Conservation (phyloP, 1,140 invertebrate genomes). For the Drosophila bipectinata region DNA sequence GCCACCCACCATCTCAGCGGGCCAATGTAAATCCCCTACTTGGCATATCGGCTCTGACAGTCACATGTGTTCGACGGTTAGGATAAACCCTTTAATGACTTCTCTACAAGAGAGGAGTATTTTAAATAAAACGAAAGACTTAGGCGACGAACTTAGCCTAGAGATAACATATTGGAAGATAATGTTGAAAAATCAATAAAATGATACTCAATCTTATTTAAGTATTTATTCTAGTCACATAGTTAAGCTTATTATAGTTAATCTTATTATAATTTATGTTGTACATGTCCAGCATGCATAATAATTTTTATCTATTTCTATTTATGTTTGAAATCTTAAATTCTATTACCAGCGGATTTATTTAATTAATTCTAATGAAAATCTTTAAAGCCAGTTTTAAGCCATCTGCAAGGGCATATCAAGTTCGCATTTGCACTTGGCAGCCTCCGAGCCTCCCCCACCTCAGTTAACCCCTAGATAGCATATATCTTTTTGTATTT, state of each 20-base stretch:
- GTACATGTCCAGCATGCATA: background rate
- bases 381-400: slow-evolving; percentile 2
- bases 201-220: background rate
- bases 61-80: slow-evolving; percentile 45
- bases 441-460: background rate
- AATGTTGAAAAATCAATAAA: background rate
- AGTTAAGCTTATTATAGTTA: background rate
- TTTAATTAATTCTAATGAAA: slow-evolving; percentile 6
- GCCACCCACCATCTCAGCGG: slow-evolving; percentile 58
- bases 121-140: background rate
- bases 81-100: slow-evolving; percentile 56
- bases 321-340: background rate
- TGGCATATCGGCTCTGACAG: slow-evolving; percentile 45
- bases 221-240: too few species aligned
- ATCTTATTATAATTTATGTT: background rate
- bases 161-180: background rate
- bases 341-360: background rate
- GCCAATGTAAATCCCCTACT: slow-evolving; percentile 57
- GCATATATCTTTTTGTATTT: slow-evolving; percentile 16
- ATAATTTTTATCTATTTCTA: slow-evolving; percentile 1
- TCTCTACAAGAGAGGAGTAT: slow-evolving; percentile 21
- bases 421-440: slow-evolving; percentile 26
- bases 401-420: slow-evolving; percentile 34
- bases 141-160: background rate
- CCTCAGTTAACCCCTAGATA: background rate